These are phyloP conservation scores for Melitaea athalia DNA, from an alignment of 2,888 invertebrate species.

Conservation along the genomic window DNA sequence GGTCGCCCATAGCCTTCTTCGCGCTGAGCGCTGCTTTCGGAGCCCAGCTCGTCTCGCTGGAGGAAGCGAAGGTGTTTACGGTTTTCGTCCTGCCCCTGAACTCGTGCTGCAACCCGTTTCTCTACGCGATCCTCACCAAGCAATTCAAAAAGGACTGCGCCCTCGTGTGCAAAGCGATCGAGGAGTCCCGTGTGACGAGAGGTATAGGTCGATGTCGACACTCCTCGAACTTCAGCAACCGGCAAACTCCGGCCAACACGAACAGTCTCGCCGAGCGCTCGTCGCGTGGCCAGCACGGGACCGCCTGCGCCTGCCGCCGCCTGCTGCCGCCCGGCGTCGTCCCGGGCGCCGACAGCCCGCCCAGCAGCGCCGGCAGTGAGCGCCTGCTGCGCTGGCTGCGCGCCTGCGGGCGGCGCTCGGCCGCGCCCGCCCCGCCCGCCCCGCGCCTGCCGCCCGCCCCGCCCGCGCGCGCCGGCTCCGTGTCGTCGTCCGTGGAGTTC, in stretches of 20 bases:
- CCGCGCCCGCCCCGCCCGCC: constrained; percentile 54
- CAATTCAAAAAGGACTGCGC: constrained; percentile 99
- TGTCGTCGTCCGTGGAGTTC: constrained; percentile 94
- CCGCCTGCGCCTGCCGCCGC: constrained; percentile 83
- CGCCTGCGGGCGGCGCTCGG: constrained; percentile 65
- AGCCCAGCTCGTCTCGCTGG: constrained; percentile 93
- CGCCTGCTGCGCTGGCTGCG: constrained; percentile 74
- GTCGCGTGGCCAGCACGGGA: constrained; percentile 86
- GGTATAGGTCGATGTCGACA: constrained; percentile 93
- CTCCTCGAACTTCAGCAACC: constrained; percentile 93
- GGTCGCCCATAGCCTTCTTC: constrained; percentile 98
- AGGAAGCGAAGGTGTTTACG: constrained; percentile 97
- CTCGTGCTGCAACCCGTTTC: constrained; percentile 98
- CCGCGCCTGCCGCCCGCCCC: constrained; percentile 60
- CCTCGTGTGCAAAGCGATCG: constrained; percentile 96
- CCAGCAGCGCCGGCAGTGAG: constrained; percentile 54
- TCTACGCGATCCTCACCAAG: constrained; percentile 98
- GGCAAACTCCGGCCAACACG: constrained; percentile 93
- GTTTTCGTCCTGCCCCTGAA: constrained; percentile 98
- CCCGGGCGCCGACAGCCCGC: constrained; percentile 80
- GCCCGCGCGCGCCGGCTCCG: constrained; percentile 58
- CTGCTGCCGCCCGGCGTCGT: constrained; percentile 88
- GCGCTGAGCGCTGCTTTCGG: constrained; percentile 97
- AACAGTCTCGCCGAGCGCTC: constrained; percentile 91
- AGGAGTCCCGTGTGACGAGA: constrained; percentile 94